Percentiles rank a stretch among this genome's conserved stretches.
These are phyloP conservation scores for Erebia palarica DNA, from an alignment of 2,888 invertebrate genomes.

Conservation along the genomic window DNA sequence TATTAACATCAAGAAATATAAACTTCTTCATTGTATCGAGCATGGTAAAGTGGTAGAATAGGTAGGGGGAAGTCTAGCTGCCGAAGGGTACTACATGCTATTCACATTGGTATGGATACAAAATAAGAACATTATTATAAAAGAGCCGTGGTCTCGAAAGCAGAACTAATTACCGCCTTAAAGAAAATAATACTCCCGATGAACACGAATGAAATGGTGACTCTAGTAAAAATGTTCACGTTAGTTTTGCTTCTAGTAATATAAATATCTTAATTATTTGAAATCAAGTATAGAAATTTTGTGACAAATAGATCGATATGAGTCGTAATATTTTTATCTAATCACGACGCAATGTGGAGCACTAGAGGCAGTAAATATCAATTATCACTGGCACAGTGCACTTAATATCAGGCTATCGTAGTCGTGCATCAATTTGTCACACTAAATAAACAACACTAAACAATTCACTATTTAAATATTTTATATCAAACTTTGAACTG, in stretches of 20 bases:
- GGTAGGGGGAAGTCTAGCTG: too few species aligned
- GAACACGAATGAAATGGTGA: neutral
- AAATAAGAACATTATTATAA: too few species aligned
- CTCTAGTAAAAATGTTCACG: neutral
- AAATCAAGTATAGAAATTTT: slow-evolving; percentile 21
- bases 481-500: neutral
- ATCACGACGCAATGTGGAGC: slow-evolving; percentile 35
- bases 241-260: neutral
- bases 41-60: too few species aligned
- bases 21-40: too few species aligned
- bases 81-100: too few species aligned
- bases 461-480: neutral
- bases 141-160: too few species aligned
- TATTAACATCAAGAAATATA: too few species aligned
- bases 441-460: slow-evolving; percentile 28
- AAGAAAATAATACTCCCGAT: neutral
- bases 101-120: too few species aligned
- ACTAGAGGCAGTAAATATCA: slow-evolving; percentile 33
- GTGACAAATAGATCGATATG: slow-evolving; percentile 40
- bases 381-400: slow-evolving; percentile 42
- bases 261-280: neutral
- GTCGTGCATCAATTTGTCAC: slow-evolving; percentile 38
- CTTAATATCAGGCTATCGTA: slow-evolving; percentile 29
- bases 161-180: too few species aligned
- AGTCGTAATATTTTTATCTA: slow-evolving; percentile 39